Evolutionary conservation across 2,113 vertebrate genomes (phyloP).

Genomic region (Cephalophus harveyi): DNA sequence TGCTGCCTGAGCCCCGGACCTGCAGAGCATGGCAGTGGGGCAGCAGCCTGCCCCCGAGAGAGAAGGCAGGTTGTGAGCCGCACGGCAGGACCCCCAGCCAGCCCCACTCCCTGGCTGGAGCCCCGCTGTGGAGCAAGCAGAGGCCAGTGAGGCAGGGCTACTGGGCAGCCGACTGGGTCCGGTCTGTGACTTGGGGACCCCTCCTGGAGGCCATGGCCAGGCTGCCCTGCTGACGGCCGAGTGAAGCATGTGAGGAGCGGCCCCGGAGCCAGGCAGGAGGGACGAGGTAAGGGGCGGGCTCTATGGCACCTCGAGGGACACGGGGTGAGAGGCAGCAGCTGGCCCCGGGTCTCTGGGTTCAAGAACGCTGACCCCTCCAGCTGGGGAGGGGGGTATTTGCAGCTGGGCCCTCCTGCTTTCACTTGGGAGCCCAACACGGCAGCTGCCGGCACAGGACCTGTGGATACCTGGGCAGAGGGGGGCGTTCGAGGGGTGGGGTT

Average conservation of each 20-base stretch:
- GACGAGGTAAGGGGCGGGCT: conserved; percentile 71
- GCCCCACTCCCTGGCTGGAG: not conserved
- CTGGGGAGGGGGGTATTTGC: not conserved
- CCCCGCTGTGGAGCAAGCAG: not conserved
- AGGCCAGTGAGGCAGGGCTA: conserved; percentile 44
- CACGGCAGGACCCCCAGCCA: not conserved
- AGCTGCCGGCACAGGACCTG: not conserved
- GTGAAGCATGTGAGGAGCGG: conserved; percentile 73
- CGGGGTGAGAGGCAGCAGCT: not conserved
- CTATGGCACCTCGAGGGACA: not conserved
- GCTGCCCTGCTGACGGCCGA: conserved; percentile 27
- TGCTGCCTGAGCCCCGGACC: conserved; percentile 70
- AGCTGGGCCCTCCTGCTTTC: not conserved
- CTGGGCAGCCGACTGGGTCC: not conserved
- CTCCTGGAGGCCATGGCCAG: conserved; percentile 51
- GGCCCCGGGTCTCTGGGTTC: not conserved
- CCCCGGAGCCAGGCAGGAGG: conserved; percentile 43
- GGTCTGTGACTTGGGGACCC: conserved; percentile 13
- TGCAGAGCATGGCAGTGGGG: conserved; percentile 69
- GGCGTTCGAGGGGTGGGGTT: not conserved
- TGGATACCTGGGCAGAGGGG: not conserved
- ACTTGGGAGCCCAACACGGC: not conserved
- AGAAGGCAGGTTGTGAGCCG: not conserved
- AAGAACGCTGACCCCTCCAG: not conserved
- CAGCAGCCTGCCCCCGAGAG: conserved; percentile 10